Evolutionary conservation across 2,888 invertebrate genomes (phyloP), one percentile per base, ranked within the genome.

Genomic region (Chesias legatella): DNA sequence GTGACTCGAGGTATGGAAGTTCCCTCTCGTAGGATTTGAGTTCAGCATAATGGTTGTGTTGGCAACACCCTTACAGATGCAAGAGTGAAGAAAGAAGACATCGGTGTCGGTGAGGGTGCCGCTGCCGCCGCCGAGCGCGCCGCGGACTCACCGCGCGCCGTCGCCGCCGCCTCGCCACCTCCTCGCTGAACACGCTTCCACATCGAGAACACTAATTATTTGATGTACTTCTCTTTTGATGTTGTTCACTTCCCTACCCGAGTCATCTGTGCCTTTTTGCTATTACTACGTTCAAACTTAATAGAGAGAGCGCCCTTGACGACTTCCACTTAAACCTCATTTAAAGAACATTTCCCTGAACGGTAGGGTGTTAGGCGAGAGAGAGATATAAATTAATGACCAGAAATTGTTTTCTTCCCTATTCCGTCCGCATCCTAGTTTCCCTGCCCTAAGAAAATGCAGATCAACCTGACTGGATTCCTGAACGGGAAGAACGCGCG

Each of bases 391-490:
- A 57, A 56, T 72, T 55, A 79, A 58, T 81, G 72, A 81, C 65
- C 43, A 40, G 44, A 45, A 42, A 51, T 48, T 70, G 53, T 78
- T 82, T 80, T 84, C 73, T 79, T 82, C 80, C 82, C 79, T 68
- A 70, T 80, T 78, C 72, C 61, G 60, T 67, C 53, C 74, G 72
- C 67, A 75, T 86, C 90, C 75, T 89, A 96, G 95, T 95, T 93
- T 88, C 98, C 98, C 36, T 98, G 98, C 89, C 98, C 98, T 32
- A 96, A 97, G 84, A 96, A 98, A 86, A 99, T 99, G 94, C 99
- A 99, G 92, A 99, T 99, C 72, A 99, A 99, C 88, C 90, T 99
- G 81, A 99, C 99, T 29, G 99, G 99, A 30, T 99, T 99, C 83
- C 90, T 99, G 49, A 99, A 99, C 75, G 98, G 98, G 7, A 97